Evolutionary conservation across 92 coral and sea anemone species (phyloP), one percentile per base, ranked within the genome.

Genomic region (Nematostella vectensis): DNA sequence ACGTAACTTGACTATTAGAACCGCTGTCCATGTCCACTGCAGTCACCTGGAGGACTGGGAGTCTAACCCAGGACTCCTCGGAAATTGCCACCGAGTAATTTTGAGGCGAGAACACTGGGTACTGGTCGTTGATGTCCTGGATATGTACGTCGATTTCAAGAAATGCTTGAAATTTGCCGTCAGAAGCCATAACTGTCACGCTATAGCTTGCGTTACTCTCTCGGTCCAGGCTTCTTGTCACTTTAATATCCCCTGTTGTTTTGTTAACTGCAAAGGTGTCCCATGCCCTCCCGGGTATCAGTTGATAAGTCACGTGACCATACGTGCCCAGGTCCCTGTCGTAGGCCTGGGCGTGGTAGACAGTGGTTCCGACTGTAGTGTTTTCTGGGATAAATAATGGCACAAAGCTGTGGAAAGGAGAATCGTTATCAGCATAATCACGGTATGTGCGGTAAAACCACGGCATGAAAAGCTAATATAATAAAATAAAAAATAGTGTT

Each of bases 21-120:
- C 69, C 87, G 50, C 76, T 62, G 76, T 79, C 87, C 50, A 26
- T 50, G 48, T 79, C 87, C 12, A 42, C 48, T 68, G 87, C 81
- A 47, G 76, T 67, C 55, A 73, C 72, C 20, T 29, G 72, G 26
- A 64, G 11, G 33, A 88, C 57, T 1, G 38, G 17, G 39, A 57
- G 53, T 48, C 91, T 87, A 3, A 66, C 33, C 71, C 71, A 65
- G 53, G 61, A 60, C 3, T 40, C 61, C 61, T 65, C 71, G 2
- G 60, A 47, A 26, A 65, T 57, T 39, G 39, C 50, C 10, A 21
- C n/a, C 8, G 71, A 6, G 61, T 65, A 65, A 25, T 36, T 18
- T n/a, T 53, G 52, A 28, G 61, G 61, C 27, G 10, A 25, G 50
- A 65, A 65, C 16, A 36, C 52, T 17, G 71, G 71, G 11, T 33